phyloP scores from a whole-genome alignment of 2,888 invertebrate genomes.

The Hylaea fasciaria region DNA sequence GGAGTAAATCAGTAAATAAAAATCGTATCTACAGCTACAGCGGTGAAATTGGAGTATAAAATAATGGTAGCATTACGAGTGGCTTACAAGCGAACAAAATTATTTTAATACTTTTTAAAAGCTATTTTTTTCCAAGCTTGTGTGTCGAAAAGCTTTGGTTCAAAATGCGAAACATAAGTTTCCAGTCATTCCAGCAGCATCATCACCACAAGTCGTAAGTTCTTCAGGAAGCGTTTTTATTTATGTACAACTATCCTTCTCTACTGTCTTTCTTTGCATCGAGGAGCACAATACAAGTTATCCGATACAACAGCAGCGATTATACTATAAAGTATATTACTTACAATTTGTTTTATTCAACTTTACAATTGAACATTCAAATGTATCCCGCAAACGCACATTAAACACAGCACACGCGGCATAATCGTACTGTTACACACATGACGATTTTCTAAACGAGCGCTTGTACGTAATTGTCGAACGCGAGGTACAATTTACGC shows the following conservation, averaged over 20 bases:
- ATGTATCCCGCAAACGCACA: conserved; percentile 25
- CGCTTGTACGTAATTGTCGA: conserved; percentile 52
- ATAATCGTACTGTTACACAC: conserved; percentile 50
- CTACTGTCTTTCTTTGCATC: too few relatives aligned
- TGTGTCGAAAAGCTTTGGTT: too few relatives aligned
- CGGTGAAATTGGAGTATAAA: conserved; percentile 7
- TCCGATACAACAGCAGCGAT: neutral
- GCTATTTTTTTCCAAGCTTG: too few relatives aligned
- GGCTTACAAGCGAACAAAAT: too few relatives aligned
- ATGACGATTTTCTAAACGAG: conserved; percentile 60
- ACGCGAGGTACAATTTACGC: conserved; percentile 60
- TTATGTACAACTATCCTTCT: too few relatives aligned
- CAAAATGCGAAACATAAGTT: too few relatives aligned
- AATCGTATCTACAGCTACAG: conserved; percentile 6
- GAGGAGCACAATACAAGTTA: too few relatives aligned
- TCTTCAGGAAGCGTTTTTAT: too few relatives aligned
- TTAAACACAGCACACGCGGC: conserved; percentile 43
- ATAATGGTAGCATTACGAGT: neutral
- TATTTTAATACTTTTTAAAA: too few relatives aligned
- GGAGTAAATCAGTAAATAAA: conserved; percentile 26
- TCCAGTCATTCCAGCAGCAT: too few relatives aligned
- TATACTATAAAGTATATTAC: conserved; percentile 10
- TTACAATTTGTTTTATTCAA: conserved; percentile 5
- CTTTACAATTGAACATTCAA: conserved; percentile 22
- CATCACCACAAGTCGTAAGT: too few relatives aligned